Evolutionary conservation across 1,140 invertebrate genomes (phyloP).

Genomic region (Drosophila kurseongensis): DNA sequence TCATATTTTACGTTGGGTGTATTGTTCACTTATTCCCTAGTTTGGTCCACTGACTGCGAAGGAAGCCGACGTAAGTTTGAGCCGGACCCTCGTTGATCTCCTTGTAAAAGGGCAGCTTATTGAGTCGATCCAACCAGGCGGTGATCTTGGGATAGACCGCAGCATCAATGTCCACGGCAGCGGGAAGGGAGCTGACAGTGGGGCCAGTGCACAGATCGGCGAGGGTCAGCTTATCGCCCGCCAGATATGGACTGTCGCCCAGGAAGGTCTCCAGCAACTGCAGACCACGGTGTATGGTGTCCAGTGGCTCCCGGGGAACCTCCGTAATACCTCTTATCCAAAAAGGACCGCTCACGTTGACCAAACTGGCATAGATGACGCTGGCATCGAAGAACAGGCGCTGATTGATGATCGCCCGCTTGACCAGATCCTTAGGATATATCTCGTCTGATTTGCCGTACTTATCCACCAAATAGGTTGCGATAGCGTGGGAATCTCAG

Average conservation of each 20-base stretch:
- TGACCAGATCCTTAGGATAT: slow-evolving; percentile 86
- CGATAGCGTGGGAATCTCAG: slow-evolving; percentile 82
- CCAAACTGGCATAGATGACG: slow-evolving; percentile 85
- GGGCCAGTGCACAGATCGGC: slow-evolving; percentile 86
- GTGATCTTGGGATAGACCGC: slow-evolving; percentile 55
- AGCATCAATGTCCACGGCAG: slow-evolving; percentile 52
- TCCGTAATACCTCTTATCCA: slow-evolving; percentile 35
- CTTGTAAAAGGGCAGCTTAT: slow-evolving; percentile 69
- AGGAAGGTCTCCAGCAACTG: slow-evolving; percentile 85
- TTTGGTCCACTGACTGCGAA: slow-evolving; percentile 47
- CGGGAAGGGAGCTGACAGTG: slow-evolving; percentile 74
- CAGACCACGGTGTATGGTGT: slow-evolving; percentile 83
- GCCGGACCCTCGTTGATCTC: slow-evolving; percentile 66
- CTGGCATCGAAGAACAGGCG: slow-evolving; percentile 87
- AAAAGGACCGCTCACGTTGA: slow-evolving; percentile 55
- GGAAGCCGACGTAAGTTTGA: slow-evolving; percentile 31
- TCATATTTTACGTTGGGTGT: not conserved
- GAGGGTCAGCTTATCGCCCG: slow-evolving; percentile 86
- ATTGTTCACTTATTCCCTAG: slow-evolving; percentile 17
- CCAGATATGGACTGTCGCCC: slow-evolving; percentile 83
- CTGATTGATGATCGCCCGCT: slow-evolving; percentile 86
- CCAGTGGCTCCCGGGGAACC: slow-evolving; percentile 53
- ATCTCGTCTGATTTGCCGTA: slow-evolving; percentile 86
- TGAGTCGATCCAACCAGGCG: slow-evolving; percentile 55
- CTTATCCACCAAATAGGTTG: slow-evolving; percentile 86